phyloP scores from a whole-genome alignment of 2,888 invertebrate genomes.

The Schizotus pectinicornis region DNA sequence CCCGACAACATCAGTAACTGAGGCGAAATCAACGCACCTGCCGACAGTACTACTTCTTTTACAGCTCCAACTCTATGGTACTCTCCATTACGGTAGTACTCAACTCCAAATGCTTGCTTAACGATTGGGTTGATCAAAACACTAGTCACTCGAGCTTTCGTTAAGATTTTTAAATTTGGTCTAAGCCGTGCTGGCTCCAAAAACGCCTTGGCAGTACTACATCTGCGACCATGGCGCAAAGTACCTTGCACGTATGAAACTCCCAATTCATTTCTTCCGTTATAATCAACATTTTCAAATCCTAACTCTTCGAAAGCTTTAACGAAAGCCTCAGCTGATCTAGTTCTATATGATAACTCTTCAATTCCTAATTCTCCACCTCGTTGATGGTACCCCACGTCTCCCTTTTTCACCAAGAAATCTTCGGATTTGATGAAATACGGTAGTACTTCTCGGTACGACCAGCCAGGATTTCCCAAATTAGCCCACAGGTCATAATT shows the following conservation, averaged over 20 bases:
- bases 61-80: conserved; percentile 59
- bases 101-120: conserved; percentile 65
- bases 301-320: conserved; percentile 68
- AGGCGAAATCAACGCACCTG: conserved; percentile 69
- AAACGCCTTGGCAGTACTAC: conserved; percentile 66
- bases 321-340: conserved; percentile 63
- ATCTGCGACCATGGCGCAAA: conserved; percentile 62
- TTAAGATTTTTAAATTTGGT: conserved; percentile 64
- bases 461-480: conserved; percentile 73
- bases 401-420: conserved; percentile 60
- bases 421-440: conserved; percentile 72
- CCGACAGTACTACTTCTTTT: conserved; percentile 67
- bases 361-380: conserved; percentile 70
- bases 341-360: conserved; percentile 66
- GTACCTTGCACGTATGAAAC: conserved; percentile 66
- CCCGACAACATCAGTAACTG: conserved; percentile 71
- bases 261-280: conserved; percentile 66
- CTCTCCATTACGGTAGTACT: conserved; percentile 63
- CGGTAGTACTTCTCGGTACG: conserved; percentile 63
- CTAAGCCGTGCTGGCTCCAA: conserved; percentile 64
- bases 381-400: conserved; percentile 63
- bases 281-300: conserved; percentile 67
- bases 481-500: conserved; percentile 75
- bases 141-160: conserved; percentile 66
- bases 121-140: conserved; percentile 56